These are phyloP conservation scores for Zeuzera pyrina DNA, from an alignment of 2,888 invertebrate genomes.

Conservation along the genomic window DNA sequence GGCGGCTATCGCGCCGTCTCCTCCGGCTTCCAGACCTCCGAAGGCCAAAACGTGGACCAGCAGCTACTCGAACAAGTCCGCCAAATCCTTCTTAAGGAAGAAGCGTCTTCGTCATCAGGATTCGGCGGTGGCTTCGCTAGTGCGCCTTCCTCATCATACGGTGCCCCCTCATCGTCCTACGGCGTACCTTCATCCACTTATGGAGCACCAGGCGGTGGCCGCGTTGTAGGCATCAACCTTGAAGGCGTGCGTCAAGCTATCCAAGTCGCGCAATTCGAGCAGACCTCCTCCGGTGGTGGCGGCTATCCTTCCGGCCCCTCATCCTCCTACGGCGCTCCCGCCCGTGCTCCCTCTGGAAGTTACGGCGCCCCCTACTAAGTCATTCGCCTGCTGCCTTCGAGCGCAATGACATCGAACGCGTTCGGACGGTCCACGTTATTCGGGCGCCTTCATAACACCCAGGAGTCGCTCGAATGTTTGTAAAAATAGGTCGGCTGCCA, in stretches of 20 bases:
- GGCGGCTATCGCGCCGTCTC: conserved; percentile 84
- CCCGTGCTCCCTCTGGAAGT: conserved; percentile 75
- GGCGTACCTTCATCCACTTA: conserved; percentile 79
- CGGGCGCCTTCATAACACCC: conserved; percentile 37
- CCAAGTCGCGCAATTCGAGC: conserved; percentile 89
- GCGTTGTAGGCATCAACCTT: conserved; percentile 88
- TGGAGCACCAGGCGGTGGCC: conserved; percentile 73
- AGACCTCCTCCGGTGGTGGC: conserved; percentile 64
- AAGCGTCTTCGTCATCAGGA: conserved; percentile 74
- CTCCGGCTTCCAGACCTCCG: conserved; percentile 85
- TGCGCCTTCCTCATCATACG: conserved; percentile 74
- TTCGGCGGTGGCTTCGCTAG: conserved; percentile 53
- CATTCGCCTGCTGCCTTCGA: too few relatives aligned
- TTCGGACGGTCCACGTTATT: conserved; percentile 41
- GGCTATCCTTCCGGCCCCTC: conserved; percentile 70
- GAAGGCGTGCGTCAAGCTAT: conserved; percentile 90
- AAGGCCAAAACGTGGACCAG: conserved; percentile 86
- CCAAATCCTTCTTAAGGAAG: conserved; percentile 88
- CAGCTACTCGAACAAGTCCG: conserved; percentile 87
- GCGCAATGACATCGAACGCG: conserved; percentile 20
- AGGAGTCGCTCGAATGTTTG: conserved; percentile 47
- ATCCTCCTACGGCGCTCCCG: conserved; percentile 72
- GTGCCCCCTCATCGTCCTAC: conserved; percentile 75
- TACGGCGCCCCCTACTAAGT: conserved; percentile 79
- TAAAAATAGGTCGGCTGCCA: conserved; percentile 43